Evolutionary conservation across 2,888 invertebrate species (phyloP), one percentile per base, ranked within the genome.

Genomic region (Acanthacorydalis orientalis): DNA sequence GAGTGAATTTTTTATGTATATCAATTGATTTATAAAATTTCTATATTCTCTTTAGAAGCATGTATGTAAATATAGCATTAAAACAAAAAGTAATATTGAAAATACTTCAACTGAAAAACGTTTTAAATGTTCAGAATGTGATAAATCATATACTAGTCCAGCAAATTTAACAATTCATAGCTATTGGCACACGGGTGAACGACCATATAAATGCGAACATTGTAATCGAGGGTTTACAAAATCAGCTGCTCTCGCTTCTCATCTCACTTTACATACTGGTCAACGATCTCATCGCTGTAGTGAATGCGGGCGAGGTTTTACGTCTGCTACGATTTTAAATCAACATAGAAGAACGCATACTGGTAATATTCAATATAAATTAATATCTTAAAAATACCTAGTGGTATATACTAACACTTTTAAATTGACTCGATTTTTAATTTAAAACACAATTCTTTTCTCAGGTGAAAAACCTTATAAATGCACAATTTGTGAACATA

Each of bases 391-490:
- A n/a, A n/a, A n/a, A n/a, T n/a, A n/a, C n/a, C n/a, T n/a, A n/a
- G n/a, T n/a, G n/a, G n/a, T n/a, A n/a, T n/a, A n/a, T n/a, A n/a
- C n/a, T n/a, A n/a, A n/a, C n/a, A n/a, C n/a, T n/a, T n/a, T n/a
- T n/a, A n/a, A n/a, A n/a, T n/a, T n/a, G n/a, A n/a, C n/a, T n/a
- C n/a, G 3, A 23, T 23, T 4, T 23, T 23, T 23, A 23, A n/a
- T n/a, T n/a, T n/a, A 23, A 23, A 23, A 6, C 2, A 23, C 23
- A 23, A 23, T 23, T 23, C 2, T 23, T 23, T 23, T 23, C n/a
- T 23, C 23, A 23, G 59, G 57, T 6, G 56, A 57, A 39, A 54
- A 51, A 7, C 65, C 66, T 0, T 66, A 56, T 48, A 10, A 48
- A 32, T 53, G 53, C 34, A 34, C 52, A 33, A 43, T 45, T 37